Evolutionary conservation across 2,797 vertebrate species (phyloP), one percentile per base, ranked within the genome.

Genomic region (Sebastes trivittatus): DNA sequence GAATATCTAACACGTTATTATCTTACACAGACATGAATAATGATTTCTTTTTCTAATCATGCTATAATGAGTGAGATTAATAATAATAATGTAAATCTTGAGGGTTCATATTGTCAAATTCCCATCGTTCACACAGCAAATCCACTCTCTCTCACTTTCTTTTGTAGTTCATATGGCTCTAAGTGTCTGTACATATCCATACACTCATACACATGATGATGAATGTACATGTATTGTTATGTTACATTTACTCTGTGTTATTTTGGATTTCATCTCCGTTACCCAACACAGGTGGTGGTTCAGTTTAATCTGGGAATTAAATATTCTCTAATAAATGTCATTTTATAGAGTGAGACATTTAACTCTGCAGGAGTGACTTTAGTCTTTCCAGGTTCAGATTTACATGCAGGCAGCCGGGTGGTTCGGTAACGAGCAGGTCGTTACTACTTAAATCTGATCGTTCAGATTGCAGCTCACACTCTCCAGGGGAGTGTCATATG

Each of bases 131-230:
- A 59, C 56, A 64, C 72, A 75, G 25, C 30, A 79, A 42, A 56
- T 46, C 22, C 77, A 42, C 38, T 11, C 56, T 13, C 30, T 9
- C 68, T 8, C 10, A 3, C 49, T 16, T 55, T 13, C 18, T 85
- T 64, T 55, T 60, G 60, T 68, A 42, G 81, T 82, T 74, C 81
- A 69, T 86, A 87, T 75, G 87, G 89, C 74, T 94, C 84, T 0
- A 32, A 88, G 62, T 13, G 73, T 75, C 71, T 82, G 27, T 18
- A 80, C 52, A 66, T 32, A 54, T 77, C 16, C 42, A 42, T 42
- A 42, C 38, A 42, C 14, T 49, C 59, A 81, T 54, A 79, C 61
- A 30, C 9, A 46, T 46, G 16, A 72, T 29, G 22, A 58, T 20
- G 46, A 20, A 20, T 46, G 16, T 46, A 18, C 42, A 70, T 72